phyloP scores from a whole-genome alignment of 1,140 invertebrate genomes.

The Potamilus streckersoni region DNA sequence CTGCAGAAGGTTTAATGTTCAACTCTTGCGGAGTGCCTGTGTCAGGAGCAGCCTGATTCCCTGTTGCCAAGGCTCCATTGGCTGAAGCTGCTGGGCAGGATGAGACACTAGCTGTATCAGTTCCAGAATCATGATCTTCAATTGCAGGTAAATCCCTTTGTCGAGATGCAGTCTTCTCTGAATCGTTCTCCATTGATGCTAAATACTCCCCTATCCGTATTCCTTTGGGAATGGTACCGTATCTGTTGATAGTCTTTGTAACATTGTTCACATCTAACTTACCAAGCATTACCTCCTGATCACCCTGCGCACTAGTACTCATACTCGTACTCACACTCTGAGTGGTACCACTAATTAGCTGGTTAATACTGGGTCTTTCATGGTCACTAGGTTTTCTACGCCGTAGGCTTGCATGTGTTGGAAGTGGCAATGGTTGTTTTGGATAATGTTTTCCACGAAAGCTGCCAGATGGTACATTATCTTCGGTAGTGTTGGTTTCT shows the following conservation, averaged over 20 bases:
- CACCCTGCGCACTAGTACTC: slow-evolving; percentile 38
- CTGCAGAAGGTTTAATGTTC: slow-evolving; percentile 58
- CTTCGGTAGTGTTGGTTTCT: slow-evolving; percentile 39
- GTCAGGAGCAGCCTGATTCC: slow-evolving; percentile 30
- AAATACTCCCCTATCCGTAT: slow-evolving; percentile 95
- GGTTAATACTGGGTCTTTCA: slow-evolving; percentile 26
- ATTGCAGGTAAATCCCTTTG: slow-evolving; percentile 40
- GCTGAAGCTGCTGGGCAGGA: slow-evolving; percentile 51
- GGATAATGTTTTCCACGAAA: slow-evolving; percentile 49
- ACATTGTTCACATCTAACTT: slow-evolving; percentile 96
- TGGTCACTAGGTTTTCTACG: slow-evolving; percentile 38
- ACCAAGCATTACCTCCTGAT: slow-evolving; percentile 42
- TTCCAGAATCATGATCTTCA: slow-evolving; percentile 57
- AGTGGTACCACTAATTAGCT: background rate
- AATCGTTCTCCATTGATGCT: slow-evolving; percentile 78
- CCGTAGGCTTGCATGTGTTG: slow-evolving; percentile 43
- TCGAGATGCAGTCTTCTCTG: slow-evolving; percentile 30
- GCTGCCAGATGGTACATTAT: slow-evolving; percentile 32
- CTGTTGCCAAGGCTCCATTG: slow-evolving; percentile 26
- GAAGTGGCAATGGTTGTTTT: slow-evolving; percentile 57
- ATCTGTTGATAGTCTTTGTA: slow-evolving; percentile 94
- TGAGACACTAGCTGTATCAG: slow-evolving; percentile 57
- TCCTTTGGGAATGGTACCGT: slow-evolving; percentile 94
- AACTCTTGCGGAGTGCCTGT: slow-evolving; percentile 57
- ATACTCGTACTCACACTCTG: slow-evolving; percentile 15